phyloP scores from a whole-genome alignment of 1,140 invertebrate genomes.

The Procambarus clarkii region DNA sequence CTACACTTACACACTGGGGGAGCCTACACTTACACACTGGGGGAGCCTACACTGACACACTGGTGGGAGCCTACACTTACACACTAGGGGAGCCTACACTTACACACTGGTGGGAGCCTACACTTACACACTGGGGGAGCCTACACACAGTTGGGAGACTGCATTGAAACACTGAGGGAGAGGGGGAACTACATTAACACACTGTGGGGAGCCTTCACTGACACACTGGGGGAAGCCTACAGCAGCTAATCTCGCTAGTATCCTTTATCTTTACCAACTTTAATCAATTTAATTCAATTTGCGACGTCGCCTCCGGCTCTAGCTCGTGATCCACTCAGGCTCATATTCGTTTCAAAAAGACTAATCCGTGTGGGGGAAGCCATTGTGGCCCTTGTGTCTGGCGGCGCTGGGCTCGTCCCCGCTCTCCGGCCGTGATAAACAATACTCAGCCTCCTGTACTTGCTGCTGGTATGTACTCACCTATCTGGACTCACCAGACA shows the following conservation, averaged over 20 bases:
- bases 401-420: background rate
- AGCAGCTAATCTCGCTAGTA: conserved; percentile 53
- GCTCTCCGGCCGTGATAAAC: background rate
- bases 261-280: conserved; percentile 54
- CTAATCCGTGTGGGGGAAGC: conserved; percentile 18
- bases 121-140: no score
- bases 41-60: no score
- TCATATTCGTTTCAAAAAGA: conserved; percentile 57
- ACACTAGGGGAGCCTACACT: no score
- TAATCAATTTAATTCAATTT: conserved; percentile 69
- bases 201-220: no score
- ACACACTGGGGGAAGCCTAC: background rate
- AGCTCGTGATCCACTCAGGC: conserved; percentile 24
- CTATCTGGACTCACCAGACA: no score
- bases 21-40: no score
- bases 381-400: background rate
- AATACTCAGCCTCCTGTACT: background rate
- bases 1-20: no score
- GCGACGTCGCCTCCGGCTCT: conserved; percentile 51
- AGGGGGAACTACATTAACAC: no score
- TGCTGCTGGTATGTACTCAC: background rate
- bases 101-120: no score
- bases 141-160: no score
- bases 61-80: no score
- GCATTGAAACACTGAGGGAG: no score